Conservation (phyloP, 2,113 vertebrate genomes). For the Halcyon senegalensis region DNA sequence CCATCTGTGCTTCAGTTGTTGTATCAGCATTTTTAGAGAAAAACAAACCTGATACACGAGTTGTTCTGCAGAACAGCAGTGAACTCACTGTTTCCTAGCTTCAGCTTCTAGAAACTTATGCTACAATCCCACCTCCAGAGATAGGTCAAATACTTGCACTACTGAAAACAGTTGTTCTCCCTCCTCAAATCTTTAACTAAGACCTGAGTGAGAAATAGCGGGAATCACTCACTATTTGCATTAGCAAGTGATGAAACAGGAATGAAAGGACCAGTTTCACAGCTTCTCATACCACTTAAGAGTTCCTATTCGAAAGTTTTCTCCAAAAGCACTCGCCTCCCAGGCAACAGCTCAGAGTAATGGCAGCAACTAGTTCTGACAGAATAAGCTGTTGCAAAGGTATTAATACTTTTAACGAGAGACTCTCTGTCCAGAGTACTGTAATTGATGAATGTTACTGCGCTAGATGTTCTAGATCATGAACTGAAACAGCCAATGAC, state of each 20-base stretch:
- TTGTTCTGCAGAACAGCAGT: not conserved
- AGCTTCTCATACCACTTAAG: not conserved
- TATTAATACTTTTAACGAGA: not conserved
- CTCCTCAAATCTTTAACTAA: not conserved
- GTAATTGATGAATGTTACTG: not conserved
- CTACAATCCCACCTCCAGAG: not conserved
- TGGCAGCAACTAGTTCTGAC: not conserved
- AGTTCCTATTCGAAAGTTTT: not conserved
- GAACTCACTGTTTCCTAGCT: not conserved
- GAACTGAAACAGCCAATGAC: not conserved
- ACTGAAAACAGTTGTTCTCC: not conserved
- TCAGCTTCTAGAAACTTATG: constrained; percentile 10
- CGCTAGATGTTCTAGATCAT: not conserved
- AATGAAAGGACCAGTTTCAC: not conserved
- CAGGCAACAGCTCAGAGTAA: not conserved
- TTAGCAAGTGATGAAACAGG: not conserved
- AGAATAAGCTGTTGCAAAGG: not conserved
- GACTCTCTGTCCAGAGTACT: not conserved
- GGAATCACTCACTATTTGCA: not conserved
- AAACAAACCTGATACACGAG: not conserved
- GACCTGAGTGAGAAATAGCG: not conserved
- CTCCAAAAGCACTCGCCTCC: not conserved
- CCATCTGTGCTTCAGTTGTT: constrained; percentile 27
- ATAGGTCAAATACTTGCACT: not conserved
- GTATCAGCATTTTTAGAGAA: constrained; percentile 44